phyloP scores from a whole-genome alignment of 2,888 invertebrate genomes.

The Drosophila mercatorum region DNA sequence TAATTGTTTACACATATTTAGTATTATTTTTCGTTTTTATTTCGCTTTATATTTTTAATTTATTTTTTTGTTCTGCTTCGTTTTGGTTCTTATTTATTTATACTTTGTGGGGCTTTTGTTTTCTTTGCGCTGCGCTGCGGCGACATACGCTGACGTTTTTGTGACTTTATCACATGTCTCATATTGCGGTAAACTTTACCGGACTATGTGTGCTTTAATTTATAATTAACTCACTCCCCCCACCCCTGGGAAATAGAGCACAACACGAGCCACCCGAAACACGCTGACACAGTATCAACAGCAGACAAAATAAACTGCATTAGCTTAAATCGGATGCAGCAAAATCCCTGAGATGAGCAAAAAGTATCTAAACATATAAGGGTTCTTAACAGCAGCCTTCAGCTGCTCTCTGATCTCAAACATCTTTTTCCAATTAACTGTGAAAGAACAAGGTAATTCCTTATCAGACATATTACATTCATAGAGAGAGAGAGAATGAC shows the following conservation, averaged over 20 bases:
- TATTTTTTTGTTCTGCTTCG: conserved; percentile 23
- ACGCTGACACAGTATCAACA: conserved; percentile 10
- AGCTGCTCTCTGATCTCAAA: neutral
- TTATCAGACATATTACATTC: neutral
- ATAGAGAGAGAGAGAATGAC: neutral
- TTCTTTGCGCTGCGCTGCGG: conserved; percentile 68
- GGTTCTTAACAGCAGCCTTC: neutral
- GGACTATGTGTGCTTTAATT: conserved; percentile 48
- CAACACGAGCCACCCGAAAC: neutral
- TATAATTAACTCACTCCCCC: conserved; percentile 19
- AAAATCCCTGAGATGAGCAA: neutral
- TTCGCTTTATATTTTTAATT: conserved; percentile 38
- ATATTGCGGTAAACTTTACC: conserved; percentile 72
- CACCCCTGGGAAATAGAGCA: neutral
- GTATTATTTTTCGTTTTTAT: conserved; percentile 40
- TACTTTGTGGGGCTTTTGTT: conserved; percentile 71
- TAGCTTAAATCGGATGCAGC: conserved; percentile 7
- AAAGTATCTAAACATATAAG: neutral
- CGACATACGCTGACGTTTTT: conserved; percentile 72
- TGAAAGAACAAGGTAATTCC: neutral
- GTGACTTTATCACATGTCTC: conserved; percentile 81
- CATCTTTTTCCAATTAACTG: conserved; percentile 1
- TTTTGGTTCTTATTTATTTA: conserved; percentile 63
- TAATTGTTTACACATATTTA: conserved; percentile 77
- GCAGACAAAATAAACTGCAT: conserved; percentile 22